Conservation (phyloP, 2,113 vertebrate species). For the Asarcornis scutulata region DNA sequence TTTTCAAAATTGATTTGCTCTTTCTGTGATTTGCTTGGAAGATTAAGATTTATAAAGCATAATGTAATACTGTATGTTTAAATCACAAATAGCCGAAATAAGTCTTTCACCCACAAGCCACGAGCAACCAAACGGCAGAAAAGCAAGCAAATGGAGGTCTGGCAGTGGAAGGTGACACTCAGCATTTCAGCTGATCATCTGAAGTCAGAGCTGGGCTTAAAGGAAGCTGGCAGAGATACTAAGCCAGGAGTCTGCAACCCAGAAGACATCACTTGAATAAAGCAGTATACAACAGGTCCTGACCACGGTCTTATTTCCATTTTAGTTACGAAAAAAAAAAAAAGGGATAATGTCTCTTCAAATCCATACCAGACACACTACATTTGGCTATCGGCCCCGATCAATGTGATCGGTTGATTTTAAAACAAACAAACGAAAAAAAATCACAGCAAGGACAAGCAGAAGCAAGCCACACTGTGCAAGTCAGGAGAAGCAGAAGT, state of each 20-base stretch:
- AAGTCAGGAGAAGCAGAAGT: slow-evolving; percentile 52
- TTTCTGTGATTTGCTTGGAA: neutral
- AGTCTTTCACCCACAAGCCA: neutral
- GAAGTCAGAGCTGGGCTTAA: neutral
- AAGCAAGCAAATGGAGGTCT: neutral
- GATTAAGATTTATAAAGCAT: neutral
- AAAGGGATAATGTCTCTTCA: slow-evolving; percentile 64
- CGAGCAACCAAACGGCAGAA: neutral
- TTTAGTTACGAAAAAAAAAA: slow-evolving; percentile 4
- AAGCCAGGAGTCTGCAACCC: neutral
- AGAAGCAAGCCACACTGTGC: slow-evolving; percentile 41
- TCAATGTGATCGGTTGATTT: slow-evolving; percentile 77
- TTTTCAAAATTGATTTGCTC: neutral
- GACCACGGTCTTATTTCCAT: neutral
- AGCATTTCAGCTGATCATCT: neutral
- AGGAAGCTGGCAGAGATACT: neutral
- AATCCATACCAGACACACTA: slow-evolving; percentile 44
- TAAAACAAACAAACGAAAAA: slow-evolving; percentile 32
- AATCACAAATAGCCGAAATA: neutral
- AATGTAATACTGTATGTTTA: neutral
- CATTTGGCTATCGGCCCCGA: slow-evolving; percentile 70
- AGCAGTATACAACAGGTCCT: neutral
- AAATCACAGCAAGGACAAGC: slow-evolving; percentile 57
- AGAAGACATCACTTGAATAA: neutral
- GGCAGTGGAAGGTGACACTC: neutral